These are phyloP conservation scores for Spongia lamella DNA, from an alignment of 37 sponge, comb jelly and placozoan genomes.

Conservation along the genomic window DNA sequence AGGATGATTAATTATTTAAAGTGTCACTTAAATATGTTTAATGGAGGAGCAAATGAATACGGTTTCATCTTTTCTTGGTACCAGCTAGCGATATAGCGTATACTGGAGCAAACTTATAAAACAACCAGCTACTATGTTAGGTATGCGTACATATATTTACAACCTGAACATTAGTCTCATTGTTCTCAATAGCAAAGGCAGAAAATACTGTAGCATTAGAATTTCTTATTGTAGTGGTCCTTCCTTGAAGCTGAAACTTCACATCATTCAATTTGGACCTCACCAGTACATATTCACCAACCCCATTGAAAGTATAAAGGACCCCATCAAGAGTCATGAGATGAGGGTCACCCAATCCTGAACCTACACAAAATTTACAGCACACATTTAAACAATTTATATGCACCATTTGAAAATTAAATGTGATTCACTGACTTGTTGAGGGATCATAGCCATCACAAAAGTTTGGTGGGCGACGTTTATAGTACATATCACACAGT, in stretches of 20 bases:
- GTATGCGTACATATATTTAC: too few relatives aligned
- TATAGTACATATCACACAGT: constrained; percentile 31
- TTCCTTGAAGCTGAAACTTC: constrained; percentile 35
- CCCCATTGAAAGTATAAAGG: constrained; percentile 78
- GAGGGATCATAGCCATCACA: constrained; percentile 36
- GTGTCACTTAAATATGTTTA: too few relatives aligned
- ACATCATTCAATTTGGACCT: neutral
- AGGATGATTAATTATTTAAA: too few relatives aligned
- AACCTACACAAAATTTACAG: constrained; percentile 19
- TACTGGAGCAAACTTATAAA: too few relatives aligned
- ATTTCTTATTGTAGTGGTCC: constrained; percentile 15
- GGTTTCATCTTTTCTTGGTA: too few relatives aligned
- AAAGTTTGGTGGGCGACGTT: constrained; percentile 40
- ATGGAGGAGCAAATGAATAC: too few relatives aligned
- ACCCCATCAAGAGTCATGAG: constrained; percentile 60
- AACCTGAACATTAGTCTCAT: too few relatives aligned
- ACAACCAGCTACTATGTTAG: too few relatives aligned
- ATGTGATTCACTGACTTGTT: constrained; percentile 12
- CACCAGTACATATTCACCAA: constrained; percentile 58
- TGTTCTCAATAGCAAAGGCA: constrained; percentile 27
- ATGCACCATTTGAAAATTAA: too few relatives aligned
- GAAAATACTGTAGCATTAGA: constrained; percentile 49
- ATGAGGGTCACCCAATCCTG: constrained; percentile 79
- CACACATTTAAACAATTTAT: too few relatives aligned
- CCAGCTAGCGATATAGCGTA: too few relatives aligned